Evolutionary conservation across 2,888 invertebrate species (phyloP).

Genomic region (Pyrgus malvae): DNA sequence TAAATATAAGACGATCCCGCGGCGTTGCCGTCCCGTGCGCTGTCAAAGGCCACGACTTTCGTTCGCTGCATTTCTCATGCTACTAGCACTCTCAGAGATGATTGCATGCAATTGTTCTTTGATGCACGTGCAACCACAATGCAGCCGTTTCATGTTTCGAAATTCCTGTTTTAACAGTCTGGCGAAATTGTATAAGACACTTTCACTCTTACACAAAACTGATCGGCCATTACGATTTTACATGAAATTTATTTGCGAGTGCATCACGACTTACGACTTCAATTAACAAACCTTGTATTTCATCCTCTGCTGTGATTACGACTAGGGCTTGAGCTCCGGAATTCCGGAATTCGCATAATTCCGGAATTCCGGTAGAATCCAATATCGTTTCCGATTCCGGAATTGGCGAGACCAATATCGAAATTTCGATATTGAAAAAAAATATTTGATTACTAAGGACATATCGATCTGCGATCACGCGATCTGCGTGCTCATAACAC

Average conservation of each 20-base stretch:
- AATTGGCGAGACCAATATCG: too few species aligned
- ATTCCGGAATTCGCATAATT: too few species aligned
- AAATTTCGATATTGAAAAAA: too few species aligned
- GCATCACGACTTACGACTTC: constrained; percentile 24
- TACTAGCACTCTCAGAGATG: constrained; percentile 34
- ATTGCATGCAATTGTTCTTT: constrained; percentile 39
- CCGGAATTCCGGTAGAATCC: too few species aligned
- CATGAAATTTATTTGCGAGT: constrained; percentile 25
- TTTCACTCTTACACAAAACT: constrained; percentile 31
- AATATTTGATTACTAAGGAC: too few species aligned
- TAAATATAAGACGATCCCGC: constrained; percentile 64
- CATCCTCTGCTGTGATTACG: constrained; percentile 16
- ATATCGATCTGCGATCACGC: too few species aligned
- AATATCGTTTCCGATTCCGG: too few species aligned
- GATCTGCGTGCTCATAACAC: too few species aligned
- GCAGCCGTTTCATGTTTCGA: constrained; percentile 30
- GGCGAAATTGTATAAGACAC: constrained; percentile 31
- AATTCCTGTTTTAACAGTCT: constrained; percentile 31
- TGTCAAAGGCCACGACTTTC: constrained; percentile 46
- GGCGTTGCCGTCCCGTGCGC: constrained; percentile 56
- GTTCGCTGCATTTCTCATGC: constrained; percentile 41
- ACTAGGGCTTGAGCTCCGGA: background rate
- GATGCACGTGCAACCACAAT: constrained; percentile 34
- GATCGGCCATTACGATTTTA: constrained; percentile 24
- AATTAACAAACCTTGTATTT: constrained; percentile 22